Percentiles rank a stretch among this genome's conserved stretches.
Evolutionary conservation across 2,888 invertebrate genomes (phyloP).

Genomic region (Drosophila ezoana): DNA sequence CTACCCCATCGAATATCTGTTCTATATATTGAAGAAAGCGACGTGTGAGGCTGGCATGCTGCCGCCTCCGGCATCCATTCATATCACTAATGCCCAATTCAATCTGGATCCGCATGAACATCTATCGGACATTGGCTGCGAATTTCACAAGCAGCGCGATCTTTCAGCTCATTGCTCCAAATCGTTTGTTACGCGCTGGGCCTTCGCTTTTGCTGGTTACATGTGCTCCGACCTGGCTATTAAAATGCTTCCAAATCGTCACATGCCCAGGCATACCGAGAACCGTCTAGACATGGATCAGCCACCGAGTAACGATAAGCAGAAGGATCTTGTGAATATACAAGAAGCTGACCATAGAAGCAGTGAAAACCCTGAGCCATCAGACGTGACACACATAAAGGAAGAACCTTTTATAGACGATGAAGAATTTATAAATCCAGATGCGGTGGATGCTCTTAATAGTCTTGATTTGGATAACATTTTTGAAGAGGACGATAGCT

Average conservation of each 20-base stretch:
- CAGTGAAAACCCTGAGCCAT: too few relatives aligned
- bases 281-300: too few relatives aligned
- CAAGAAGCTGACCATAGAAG: neutral
- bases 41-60: conserved; percentile 14
- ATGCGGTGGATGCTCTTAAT: conserved; percentile 11
- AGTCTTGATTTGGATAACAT: conserved; percentile 27
- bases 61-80: conserved; percentile 11
- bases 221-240: conserved; percentile 43
- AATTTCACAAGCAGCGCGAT: conserved; percentile 20
- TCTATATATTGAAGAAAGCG: conserved; percentile 26
- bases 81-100: conserved; percentile 11
- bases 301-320: too few relatives aligned
- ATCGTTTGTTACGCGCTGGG: conserved; percentile 43
- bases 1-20: conserved; percentile 45
- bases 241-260: conserved; percentile 22
- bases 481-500: conserved; percentile 14
- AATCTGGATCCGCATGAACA: conserved; percentile 14
- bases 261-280: conserved; percentile 9
- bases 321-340: neutral
- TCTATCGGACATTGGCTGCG: conserved; percentile 20
- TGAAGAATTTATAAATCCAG: neutral
- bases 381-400: conserved; percentile 1
- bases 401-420: neutral
- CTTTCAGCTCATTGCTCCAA: conserved; percentile 27
- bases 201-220: conserved; percentile 32